Evolutionary conservation across 2,113 vertebrate genomes (phyloP), one percentile per base, ranked within the genome.

Genomic region (Dascyllus trimaculatus): DNA sequence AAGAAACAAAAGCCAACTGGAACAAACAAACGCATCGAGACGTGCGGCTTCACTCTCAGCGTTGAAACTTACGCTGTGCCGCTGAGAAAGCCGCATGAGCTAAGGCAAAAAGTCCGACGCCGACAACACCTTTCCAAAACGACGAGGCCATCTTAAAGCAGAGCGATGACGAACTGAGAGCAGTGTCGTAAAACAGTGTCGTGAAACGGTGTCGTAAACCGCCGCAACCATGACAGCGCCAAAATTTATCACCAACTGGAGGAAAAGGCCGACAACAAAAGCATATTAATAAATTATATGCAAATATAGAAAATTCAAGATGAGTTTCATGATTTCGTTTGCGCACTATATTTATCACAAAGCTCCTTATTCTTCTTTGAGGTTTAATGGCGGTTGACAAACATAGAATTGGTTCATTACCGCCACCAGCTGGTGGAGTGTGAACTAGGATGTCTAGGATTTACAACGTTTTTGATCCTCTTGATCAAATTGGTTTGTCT

Each of bases 81-180:
- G 97, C 98, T 13, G 97, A 99, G 86, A 98, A 99, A 69, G 97
- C 97, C 29, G 98, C 97, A 48, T 99, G 98, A 35, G 98, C 97
- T 91, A 99, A 89, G 6, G 98, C 96, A 80, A 99, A 97, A 1
- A 99, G 96, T 68, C 98, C 98, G 46, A 98, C 75, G 29, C 97
- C 96, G 82, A 98, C 97, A 73, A 99, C 91, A 86, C 97, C 96
- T 94, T 98, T 98, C 98, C 97, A 99, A 63, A 97, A 93, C 75
- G 96, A 97, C 79, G 95, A 96, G 62, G 96, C 96, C 97, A 97
- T 97, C 90, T 96, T 95, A 72, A 82, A 80, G 19, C 62, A 21
- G 53, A 10, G 40, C 25, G 52, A 79, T n/a, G 52, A 85, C 48
- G 18, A 71, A 43, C 69, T 24, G 70, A 9, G 60, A 29, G 62